Evolutionary conservation across 2,888 invertebrate species (phyloP), one percentile per base, ranked within the genome.

Genomic region (Agonopterix arenella): DNA sequence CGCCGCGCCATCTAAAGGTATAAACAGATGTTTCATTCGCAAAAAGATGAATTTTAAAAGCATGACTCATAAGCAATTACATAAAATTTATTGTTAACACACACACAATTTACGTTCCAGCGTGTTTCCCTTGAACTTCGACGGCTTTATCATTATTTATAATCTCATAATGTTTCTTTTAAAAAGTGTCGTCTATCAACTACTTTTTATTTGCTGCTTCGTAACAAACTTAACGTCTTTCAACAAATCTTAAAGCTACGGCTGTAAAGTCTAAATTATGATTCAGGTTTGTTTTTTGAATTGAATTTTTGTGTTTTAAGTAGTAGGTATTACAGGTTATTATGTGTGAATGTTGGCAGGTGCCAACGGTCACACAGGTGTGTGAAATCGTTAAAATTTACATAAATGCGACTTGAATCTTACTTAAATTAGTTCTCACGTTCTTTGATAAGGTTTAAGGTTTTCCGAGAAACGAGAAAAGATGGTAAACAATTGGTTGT

Each of bases 91-190:
- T 42, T 43, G 44, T 45, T 38, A 40, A 45, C 42, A 13, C 4
- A 10, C 41, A 10, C 28, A 2, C 18, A 48, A 51, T 51, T 51
- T 48, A 51, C 51, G 43, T 38, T 11, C 10, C 36, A 28, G 11
- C 4, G 8, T n/a, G 18, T 49, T 52, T 49, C 52, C 49, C 48
- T 49, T 49, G 52, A 52, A 52, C 49, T 52, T 49, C 46, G 47
- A 11, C n/a, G 46, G 2, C 18, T 38, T 49, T 49, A 52, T 52
- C 52, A 47, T 41, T 47, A 47, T 45, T 44, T 48, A 46, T 13
- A 46, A 52, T 52, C 52, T 52, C 36, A 49, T 44, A 44, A 38
- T 44, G 28, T 47, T 46, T 45, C 38, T 48, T 46, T 47, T 42
- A 46, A 48, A 46, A 45, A 48, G 18, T 46, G 45, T 51, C 47